Evolutionary conservation across 2,888 invertebrate genomes (phyloP), one percentile per base, ranked within the genome.

Genomic region (Drosophila mercatorum): DNA sequence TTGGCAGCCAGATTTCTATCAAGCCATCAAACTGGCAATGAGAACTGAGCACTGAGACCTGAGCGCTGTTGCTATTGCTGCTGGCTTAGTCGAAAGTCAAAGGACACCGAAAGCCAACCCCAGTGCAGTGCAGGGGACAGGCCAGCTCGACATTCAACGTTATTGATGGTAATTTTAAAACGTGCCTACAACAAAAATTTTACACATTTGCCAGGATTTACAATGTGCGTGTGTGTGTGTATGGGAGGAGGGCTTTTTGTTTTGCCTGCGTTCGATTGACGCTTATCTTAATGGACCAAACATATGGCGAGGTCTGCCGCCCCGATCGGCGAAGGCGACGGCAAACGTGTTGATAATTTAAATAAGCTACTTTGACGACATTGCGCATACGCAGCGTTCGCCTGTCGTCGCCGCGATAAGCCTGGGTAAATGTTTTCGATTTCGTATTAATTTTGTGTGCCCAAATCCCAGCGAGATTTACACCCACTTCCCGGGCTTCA

Each of bases 141-240:
- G 57, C 53, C 14, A 26, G 51, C 64, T 58, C 62, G 68, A 58
- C 69, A 68, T 73, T 75, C 76, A 77, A 64, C 81, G 88, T 87
- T 87, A 87, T 87, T 87, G 87, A 87, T 87, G 90, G 87, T 88
- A 90, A 87, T 87, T 87, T 90, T 90, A 90, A 90, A 87, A 87
- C 90, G 90, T 90, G 87, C 90, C 87, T 80, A 61, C 64, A 73
- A 87, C 81, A 84, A 65, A 62, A 83, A 88, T 87, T 86, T 83
- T 86, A 81, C 90, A 88, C 87, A 90, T 90, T 86, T 88, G 81
- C 90, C 34, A 69, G 90, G 87, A 88, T 88, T 90, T 90, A 83
- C 80, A 81, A 83, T 85, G 80, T 8, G 14, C 11, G 11, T 17
- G 72, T 73, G 73, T 5, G 28, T 28, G 75, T 71, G 78, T 70